Evolutionary conservation across 2,797 vertebrate genomes (phyloP), one percentile per base, ranked within the genome.

Genomic region (Selene dorsalis): DNA sequence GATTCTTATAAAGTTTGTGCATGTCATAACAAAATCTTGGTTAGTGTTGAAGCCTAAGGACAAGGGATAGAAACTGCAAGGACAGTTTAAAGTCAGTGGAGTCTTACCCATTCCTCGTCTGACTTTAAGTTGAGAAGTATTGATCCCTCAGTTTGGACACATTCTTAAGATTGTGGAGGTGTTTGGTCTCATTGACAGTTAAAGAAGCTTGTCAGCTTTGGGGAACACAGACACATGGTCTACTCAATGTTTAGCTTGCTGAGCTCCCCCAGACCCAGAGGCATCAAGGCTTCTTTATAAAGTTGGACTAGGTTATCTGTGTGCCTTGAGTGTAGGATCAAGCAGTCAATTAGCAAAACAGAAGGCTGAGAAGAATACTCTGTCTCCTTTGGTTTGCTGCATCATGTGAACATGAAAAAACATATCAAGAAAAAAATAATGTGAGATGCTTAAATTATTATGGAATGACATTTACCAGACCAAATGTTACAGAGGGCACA

Each of bases 61-160:
- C 55, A 73, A 74, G 52, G 32, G 83, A 75, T 39, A 76, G 43
- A 74, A 84, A 79, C 62, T 76, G 74, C 55, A 73, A 80, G 63
- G 9, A 26, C 56, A 75, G 43, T 82, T 83, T 74, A 63, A 77
- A 88, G 80, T 62, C 74, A 13, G 52, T 22, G 45, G 68, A 83
- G 82, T 32, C 28, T 38, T 20, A 52, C 43, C 59, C 69, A 58
- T 73, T 43, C 41, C 47, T 72, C 13, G 41, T 65, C 63, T 28
- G 74, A 66, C 53, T 79, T 81, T 14, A 41, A 79, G 63, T 65
- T 43, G 79, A 24, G 45, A 55, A 67, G 72, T 74, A 93, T 89
- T 84, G 90, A 94, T 93, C 84, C 74, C 79, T 87, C 79, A 75
- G 84, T 93, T 83, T 91, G 87, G 85, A 89, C 69, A 80, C 79